Base-by-base conservation (phyloP, 2,797 vertebrate species). In the Myotis myotis region DNA sequence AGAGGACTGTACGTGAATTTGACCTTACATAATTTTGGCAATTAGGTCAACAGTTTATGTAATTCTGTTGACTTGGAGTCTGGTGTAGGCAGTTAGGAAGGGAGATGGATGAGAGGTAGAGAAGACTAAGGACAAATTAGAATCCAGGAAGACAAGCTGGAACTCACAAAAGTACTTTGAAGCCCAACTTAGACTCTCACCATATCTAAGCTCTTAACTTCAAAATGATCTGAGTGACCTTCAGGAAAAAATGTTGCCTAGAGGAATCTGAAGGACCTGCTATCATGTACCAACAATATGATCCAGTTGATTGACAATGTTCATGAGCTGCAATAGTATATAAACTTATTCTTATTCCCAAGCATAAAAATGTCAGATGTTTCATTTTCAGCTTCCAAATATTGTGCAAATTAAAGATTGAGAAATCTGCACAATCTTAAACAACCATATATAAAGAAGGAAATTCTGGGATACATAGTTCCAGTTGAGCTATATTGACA, bases 331-430 rank as follows among this genome's bases (percentile, higher is more conserved):
- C 2, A 51, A 47, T 11, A 51, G 10, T 22, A 12, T 72, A 23
- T 66, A 10, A 25, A 28, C 30, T 25, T 66, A 47, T 10, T 53
- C 11, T 53, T 25, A 70, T 30, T 49, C 28, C 5, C n/a, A 75
- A 76, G 20, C 20, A 17, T 64, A 51, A 71, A 62, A 64, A 84
- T 41, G 30, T 33, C 25, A 62, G 15, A 62, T 74, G 6, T 81
- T 91, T 87, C 72, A 60, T 94, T 74, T 89, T n/a, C 23, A 57
- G 38, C 12, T 81, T 76, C 80, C 53, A 89, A 86, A 87, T 71
- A 66, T 7, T 92, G 8, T 28, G 1, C 28, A 66, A 11, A 57
- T 41, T 64, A 49, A 44, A 57, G 11, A 57, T 49, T 64, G 41
- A 36, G 70, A 66, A 75, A 75, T 53, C 53, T 15, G 36, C 30